phyloP scores from a whole-genome alignment of 2,113 vertebrate species.

The Solenodon paradoxus region DNA sequence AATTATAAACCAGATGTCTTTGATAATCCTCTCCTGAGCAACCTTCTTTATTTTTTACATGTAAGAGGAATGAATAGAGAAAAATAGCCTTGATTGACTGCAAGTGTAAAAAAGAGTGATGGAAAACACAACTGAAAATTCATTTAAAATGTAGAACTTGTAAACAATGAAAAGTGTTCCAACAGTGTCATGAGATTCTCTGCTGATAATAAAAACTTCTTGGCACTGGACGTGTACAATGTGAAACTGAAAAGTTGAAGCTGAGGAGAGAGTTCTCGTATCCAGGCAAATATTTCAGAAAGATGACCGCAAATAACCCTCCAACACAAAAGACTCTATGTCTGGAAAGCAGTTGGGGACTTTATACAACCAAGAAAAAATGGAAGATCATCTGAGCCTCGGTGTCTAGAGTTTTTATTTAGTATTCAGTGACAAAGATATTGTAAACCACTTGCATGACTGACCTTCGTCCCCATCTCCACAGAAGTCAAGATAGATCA shows the following conservation, averaged over 20 bases:
- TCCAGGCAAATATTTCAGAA: not conserved
- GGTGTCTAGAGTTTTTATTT: not conserved
- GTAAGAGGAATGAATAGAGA: not conserved
- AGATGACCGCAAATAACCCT: not conserved
- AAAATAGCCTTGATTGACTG: not conserved
- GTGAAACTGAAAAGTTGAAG: not conserved
- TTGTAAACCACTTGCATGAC: not conserved
- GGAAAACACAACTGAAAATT: not conserved
- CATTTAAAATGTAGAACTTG: not conserved
- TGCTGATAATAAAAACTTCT: not conserved
- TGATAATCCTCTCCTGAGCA: not conserved
- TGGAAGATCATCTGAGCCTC: not conserved
- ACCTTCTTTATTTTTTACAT: not conserved
- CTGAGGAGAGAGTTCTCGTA: not conserved
- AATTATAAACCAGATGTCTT: not conserved
- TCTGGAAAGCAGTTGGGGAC: not conserved
- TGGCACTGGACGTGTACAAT: not conserved
- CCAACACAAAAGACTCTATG: not conserved
- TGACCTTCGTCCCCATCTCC: not conserved
- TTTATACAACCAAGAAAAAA: not conserved
- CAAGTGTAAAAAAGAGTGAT: not conserved
- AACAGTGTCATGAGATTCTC: not conserved
- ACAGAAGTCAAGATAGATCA: not conserved
- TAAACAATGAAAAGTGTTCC: not conserved
- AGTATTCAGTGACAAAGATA: not conserved